Conservation (phyloP, 2,797 vertebrate species). For the Gastrophryne carolinensis region DNA sequence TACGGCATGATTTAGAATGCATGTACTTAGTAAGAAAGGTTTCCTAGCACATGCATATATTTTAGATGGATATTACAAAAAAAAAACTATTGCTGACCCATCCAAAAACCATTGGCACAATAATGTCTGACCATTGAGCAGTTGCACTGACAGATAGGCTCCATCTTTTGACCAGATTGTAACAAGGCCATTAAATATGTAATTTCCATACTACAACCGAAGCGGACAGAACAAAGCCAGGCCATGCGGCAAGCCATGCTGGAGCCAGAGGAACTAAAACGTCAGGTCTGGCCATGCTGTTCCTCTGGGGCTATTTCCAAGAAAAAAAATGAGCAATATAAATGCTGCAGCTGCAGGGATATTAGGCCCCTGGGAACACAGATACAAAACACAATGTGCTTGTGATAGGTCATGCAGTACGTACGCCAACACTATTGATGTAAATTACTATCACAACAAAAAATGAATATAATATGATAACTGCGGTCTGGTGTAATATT, state of each 20-base stretch:
- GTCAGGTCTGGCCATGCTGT: constrained; percentile 28
- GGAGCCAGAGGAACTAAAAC: constrained; percentile 8
- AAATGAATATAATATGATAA: not conserved
- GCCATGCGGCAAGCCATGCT: constrained; percentile 10
- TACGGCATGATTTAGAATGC: too few relatives aligned
- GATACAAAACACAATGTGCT: constrained; percentile 35
- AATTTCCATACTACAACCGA: constrained; percentile 23
- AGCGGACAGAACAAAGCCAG: constrained; percentile 29
- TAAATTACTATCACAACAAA: constrained; percentile 18
- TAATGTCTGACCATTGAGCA: constrained; percentile 8
- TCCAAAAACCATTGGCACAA: constrained; percentile 17
- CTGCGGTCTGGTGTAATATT: constrained; percentile 1
- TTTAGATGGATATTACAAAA: too few relatives aligned
- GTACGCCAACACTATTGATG: constrained; percentile 16
- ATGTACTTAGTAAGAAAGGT: too few relatives aligned
- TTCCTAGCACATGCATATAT: too few relatives aligned
- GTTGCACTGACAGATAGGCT: constrained; percentile 19
- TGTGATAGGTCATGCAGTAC: not conserved
- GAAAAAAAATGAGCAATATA: constrained; percentile 41
- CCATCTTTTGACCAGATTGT: constrained; percentile 24
- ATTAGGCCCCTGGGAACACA: constrained; percentile 29
- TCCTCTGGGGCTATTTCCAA: constrained; percentile 38
- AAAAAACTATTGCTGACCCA: too few relatives aligned
- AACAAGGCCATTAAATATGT: constrained; percentile 35
- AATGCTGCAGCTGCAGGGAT: constrained; percentile 44